Evolutionary conservation across 1,140 invertebrate species (phyloP).

Genomic region (Drosophila nannoptera): DNA sequence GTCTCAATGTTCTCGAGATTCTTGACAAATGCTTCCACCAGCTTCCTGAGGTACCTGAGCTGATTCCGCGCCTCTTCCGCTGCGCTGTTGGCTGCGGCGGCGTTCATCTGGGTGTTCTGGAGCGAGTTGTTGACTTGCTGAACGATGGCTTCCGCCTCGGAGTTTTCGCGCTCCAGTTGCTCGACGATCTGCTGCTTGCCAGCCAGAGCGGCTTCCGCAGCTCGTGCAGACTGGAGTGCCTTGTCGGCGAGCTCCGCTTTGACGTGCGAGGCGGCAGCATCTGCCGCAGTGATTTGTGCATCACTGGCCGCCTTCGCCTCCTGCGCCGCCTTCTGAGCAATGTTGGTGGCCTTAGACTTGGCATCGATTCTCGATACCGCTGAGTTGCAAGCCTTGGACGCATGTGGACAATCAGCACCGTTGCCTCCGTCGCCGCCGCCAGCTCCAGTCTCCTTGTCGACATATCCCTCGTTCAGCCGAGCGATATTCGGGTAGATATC

Average conservation of each 20-base stretch:
- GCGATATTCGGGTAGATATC: slow-evolving; percentile 14
- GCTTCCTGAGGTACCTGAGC: slow-evolving; percentile 71
- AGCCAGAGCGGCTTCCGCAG: slow-evolving; percentile 83
- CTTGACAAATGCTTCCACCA: slow-evolving; percentile 79
- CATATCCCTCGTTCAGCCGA: slow-evolving; percentile 4
- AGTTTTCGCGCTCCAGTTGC: slow-evolving; percentile 81
- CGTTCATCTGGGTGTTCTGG: slow-evolving; percentile 81
- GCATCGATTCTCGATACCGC: background rate
- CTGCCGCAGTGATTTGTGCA: slow-evolving; percentile 83
- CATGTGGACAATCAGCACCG: too few species aligned
- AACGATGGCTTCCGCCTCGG: slow-evolving; percentile 83
- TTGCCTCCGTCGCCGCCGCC: background rate
- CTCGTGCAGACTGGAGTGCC: slow-evolving; percentile 83
- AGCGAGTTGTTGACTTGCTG: slow-evolving; percentile 82
- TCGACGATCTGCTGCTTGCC: slow-evolving; percentile 82
- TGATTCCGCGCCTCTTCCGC: slow-evolving; percentile 81
- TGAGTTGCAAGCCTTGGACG: background rate
- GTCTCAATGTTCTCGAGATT: slow-evolving; percentile 83
- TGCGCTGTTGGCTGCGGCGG: slow-evolving; percentile 81
- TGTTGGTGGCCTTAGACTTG: slow-evolving; percentile 28
- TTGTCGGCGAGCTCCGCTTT: slow-evolving; percentile 84
- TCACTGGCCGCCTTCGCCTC: slow-evolving; percentile 83
- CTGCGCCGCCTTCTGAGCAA: slow-evolving; percentile 83
- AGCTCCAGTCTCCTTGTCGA: background rate
- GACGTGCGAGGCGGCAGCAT: slow-evolving; percentile 83